Base-by-base conservation (phyloP, 23 tunicate species). In the Styela clava region DNA sequence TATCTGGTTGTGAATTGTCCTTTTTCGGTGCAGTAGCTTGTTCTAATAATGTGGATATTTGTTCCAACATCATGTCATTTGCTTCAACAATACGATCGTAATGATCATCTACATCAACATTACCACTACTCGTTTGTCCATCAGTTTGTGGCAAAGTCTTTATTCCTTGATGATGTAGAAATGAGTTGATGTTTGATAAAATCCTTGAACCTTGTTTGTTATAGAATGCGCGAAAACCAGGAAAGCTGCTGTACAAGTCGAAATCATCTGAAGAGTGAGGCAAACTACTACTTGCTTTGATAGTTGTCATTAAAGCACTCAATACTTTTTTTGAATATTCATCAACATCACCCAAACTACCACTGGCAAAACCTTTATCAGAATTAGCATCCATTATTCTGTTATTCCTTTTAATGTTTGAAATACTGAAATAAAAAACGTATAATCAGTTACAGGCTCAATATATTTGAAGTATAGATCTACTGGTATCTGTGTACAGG, bases 191-290 rank as follows among this genome's bases (percentile, higher is more conserved):
- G 22, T 63, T 34, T 61, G 68, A 65, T 24, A 87, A 28, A 34
- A 93, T 61, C 24, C 85, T 61, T 3, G 72, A 20, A 61, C 73
- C 85, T 78, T 93, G 92, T 61, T 84, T 52, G 1, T 83, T 22
- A 9, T 83, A 44, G 78, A 93, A 93, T 28, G 84, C 85, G 24
- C 82, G 89, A 77, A 93, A 93, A 30, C 93, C 93, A 31, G 92
- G 30, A 67, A 84, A 93, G 64, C 90, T 93, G 69, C 77, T 73
- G 52, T 93, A 93, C 33, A 87, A 84, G 44, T 93, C 98, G 78
- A 69, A 85, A 73, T 93, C 98, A 84, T 93, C 98, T 28, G 91
- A 91, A 26, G 89, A 83, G 18, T 69, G 70, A 36, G 98, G 98
- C 29, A 93, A 67, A 18, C 69, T 79, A 61, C 79, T 84, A 36